A percentile compares a stretch with the other conserved stretches of the same genome.
Conservation (phyloP, 2,113 vertebrate species). For the Sebastes schlegelii region DNA sequence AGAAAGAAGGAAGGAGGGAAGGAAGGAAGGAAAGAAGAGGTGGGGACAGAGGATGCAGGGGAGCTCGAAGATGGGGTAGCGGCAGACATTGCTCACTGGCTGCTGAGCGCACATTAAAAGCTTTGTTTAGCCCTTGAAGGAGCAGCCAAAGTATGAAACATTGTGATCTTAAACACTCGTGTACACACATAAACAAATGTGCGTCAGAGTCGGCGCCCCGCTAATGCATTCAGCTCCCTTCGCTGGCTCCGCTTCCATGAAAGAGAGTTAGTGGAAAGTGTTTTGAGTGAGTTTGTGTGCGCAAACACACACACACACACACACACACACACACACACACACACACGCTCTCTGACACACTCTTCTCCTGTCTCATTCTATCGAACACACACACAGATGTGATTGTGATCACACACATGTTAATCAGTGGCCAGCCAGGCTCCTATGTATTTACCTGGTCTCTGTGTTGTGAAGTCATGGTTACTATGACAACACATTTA, state of each 20-base stretch:
- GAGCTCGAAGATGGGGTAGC: background rate
- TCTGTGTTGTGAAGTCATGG: conserved; percentile 61
- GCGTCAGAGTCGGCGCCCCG: conserved; percentile 50
- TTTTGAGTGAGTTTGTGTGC: conserved; percentile 21
- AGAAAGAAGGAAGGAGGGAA: conserved; percentile 1
- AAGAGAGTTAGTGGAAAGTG: conserved; percentile 61
- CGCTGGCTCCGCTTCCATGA: conserved; percentile 48
- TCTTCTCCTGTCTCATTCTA: background rate
- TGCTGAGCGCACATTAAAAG: conserved; percentile 56
- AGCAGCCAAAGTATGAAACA: conserved; percentile 57
- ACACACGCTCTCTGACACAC: background rate
- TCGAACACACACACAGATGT: conserved; percentile 29
- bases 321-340: conserved; percentile 25
- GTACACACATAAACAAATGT: conserved; percentile 57
- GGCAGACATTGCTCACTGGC: conserved; percentile 38
- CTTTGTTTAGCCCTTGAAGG: conserved; percentile 56
- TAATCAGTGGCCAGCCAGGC: conserved; percentile 60
- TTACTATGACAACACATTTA: conserved; percentile 79
- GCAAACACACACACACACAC: conserved; percentile 7
- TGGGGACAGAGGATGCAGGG: background rate
- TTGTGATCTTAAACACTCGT: conserved; percentile 51
- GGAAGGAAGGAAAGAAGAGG: background rate
- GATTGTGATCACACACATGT: conserved; percentile 58
- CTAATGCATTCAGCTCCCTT: conserved; percentile 54
- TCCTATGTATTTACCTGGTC: conserved; percentile 70